Evolutionary conservation across 2,888 invertebrate genomes (phyloP).

Genomic region (Campoletis raptor): DNA sequence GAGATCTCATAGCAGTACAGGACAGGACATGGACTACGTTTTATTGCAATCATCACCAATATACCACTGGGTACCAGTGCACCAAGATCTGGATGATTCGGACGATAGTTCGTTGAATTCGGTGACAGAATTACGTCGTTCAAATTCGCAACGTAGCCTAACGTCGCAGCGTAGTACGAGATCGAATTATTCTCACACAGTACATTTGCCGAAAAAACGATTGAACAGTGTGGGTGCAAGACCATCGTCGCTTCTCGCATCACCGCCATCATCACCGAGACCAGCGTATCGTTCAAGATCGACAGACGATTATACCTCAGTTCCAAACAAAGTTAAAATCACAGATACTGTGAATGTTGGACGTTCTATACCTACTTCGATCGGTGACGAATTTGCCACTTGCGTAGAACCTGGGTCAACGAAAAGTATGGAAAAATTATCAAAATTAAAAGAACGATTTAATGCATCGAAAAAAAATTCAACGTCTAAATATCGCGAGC

Average conservation of each 20-base stretch:
- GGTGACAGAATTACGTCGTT: slow-evolving; percentile 76
- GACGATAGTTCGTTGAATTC: slow-evolving; percentile 85
- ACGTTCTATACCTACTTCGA: slow-evolving; percentile 63
- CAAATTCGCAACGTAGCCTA: slow-evolving; percentile 81
- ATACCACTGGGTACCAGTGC: slow-evolving; percentile 86
- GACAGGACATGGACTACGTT: slow-evolving; percentile 86
- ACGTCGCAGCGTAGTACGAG: slow-evolving; percentile 78
- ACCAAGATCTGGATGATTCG: slow-evolving; percentile 83
- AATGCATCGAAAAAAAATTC: slow-evolving; percentile 65
- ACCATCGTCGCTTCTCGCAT: slow-evolving; percentile 78
- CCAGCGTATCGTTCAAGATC: slow-evolving; percentile 80
- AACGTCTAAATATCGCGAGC: slow-evolving; percentile 51
- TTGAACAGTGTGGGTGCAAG: slow-evolving; percentile 67
- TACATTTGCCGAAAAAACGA: slow-evolving; percentile 59
- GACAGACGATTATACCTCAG: slow-evolving; percentile 76
- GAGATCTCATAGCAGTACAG: slow-evolving; percentile 83
- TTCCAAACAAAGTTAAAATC: slow-evolving; percentile 48
- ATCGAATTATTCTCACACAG: slow-evolving; percentile 76
- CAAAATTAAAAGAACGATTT: slow-evolving; percentile 77
- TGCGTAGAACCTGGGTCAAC: slow-evolving; percentile 73
- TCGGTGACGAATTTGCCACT: slow-evolving; percentile 73
- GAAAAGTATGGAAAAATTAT: slow-evolving; percentile 76
- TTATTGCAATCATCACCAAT: slow-evolving; percentile 86
- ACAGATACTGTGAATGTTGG: slow-evolving; percentile 32
- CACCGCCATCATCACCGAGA: slow-evolving; percentile 81